Evolutionary conservation across 2,888 invertebrate genomes (phyloP), one percentile per base, ranked within the genome.

Genomic region (Caenorhabditis becei): DNA sequence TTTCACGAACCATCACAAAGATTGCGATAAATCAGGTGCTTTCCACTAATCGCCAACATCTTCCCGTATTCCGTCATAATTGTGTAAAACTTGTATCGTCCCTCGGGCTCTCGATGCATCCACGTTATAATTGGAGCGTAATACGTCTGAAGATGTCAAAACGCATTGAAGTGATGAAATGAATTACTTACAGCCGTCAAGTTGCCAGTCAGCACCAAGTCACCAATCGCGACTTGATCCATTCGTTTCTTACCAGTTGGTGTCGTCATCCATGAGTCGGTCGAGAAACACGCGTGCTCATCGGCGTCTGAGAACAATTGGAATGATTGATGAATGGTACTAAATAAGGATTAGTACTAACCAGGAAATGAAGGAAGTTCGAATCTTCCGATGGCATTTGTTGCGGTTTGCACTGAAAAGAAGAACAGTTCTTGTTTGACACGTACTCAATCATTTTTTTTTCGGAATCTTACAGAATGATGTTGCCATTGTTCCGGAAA

Each of bases 41-140:
- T 85, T 14, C 75, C 77, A 14, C 82, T 80, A 8, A 85, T 24
- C 14, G 82, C 77, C 18, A 85, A 59, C 83, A 79, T 83, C 53
- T 85, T 85, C 11, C 85, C 85, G 32, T 85, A 85, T 49, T 85
- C 85, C 16, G 85, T 85, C 83, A 85, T 85, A 54, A 85, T 78
- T 10, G 85, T 85, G 24, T 62, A 35, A 49, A 85, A 85, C 14
- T 82, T 49, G 44, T 79, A 74, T 5, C 63, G 28, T 16, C 65
- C 70, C 14, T 85, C 82, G n/a, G 83, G 83, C 37, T 83, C 82
- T n/a, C 82, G 58, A 44, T 82, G 82, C 72, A 82, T 77, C 82
- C 82, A 82, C 58, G 70, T 72, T 58, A 77, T 82, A 59, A 82
- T 69, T 56, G 82, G 83, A 28, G 83, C 71, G 61, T 74, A 86